Evolutionary conservation across 2,113 vertebrate genomes (phyloP), one percentile per base, ranked within the genome.

Genomic region (Cyanistes caeruleus): DNA sequence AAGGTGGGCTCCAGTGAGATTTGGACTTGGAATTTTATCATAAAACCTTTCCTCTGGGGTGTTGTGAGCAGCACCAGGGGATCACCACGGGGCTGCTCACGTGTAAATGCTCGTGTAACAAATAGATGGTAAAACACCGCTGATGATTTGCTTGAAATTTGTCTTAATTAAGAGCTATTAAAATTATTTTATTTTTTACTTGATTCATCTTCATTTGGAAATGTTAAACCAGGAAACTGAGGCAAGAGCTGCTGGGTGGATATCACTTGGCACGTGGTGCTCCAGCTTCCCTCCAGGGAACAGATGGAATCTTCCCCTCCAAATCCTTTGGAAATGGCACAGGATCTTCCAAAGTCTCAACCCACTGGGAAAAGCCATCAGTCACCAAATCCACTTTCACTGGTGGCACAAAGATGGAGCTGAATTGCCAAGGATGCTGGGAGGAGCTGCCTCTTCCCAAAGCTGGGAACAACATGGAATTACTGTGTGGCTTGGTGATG

Each of bases 121-220:
- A 93, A 93, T 37, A 74, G 41, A 46, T 56, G 67, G 43, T 51
- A 27, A 35, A 87, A 22, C 43, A 25, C 5, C 5, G 51, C 22
- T 68, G 33, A n/a, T 44, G 22, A 20, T 59, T 73, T 39, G 84
- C 55, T 85, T 73, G 27, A 56, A 67, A n/a, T 68, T 56, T 74
- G 15, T 76, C 88, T 75, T 46, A 18, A 87, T 76, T 9, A 8
- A 12, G 53, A 44, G 30, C 43, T 60, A 94, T 95, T 94, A 96
- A 96, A 95, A 49, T 64, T 33, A 62, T 59, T 63, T 7, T 59
- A 49, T 72, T 92, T 95, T 91, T 79, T 35, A 91, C 35, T 70
- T 37, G 70, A 8, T 43, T 58, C 31, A 19, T n/a, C 18, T 7
- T 74, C 27, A 8, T 58, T 96, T 94, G 93, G 93, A 28, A 88